Evolutionary conservation across 1,140 invertebrate species (phyloP), one percentile per base, ranked within the genome.

Genomic region (Platyscapa corneri): DNA sequence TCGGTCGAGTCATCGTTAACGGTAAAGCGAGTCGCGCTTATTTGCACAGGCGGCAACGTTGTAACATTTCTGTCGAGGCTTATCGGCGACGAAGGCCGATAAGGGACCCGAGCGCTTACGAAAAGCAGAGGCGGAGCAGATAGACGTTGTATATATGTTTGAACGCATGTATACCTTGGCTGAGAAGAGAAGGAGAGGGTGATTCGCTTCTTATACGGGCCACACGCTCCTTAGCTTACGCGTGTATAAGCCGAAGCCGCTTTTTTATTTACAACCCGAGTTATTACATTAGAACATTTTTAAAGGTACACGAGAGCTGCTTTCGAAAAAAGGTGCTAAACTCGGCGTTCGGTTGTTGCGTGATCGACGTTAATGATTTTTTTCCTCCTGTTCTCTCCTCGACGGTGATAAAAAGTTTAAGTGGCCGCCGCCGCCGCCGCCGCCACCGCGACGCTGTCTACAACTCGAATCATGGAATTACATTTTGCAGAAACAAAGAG

Each of bases 21-120:
- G 53, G 72, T 64, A 75, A 64, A 76, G 46, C 70, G 72, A 74
- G 81, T 56, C 53, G 46, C 72, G 82, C 39, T 76, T 83, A 76
- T 83, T 83, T 83, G 72, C 72, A 76, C 82, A 65, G 49, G 74
- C 82, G 82, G 82, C 82, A 83, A 83, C 82, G 82, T 83, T 83
- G 82, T 83, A 83, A 67, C 74, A 65, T 65, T 77, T 67, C 74
- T 76, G 72, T 60, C 74, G 83, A 30, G 65, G 82, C 76, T 84
- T 84, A 84, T 84, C 83, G 65, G 83, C 74, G 70, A 65, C 82
- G 72, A 83, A 83, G 82, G 83, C 75, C 75, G 83, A 84, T 79
- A 84, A 84, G 83, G 37, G 75, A 18, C n/a, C 30, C 78, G 46
- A 34, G 8, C 75, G 30, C n/a, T 12, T 30, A 77, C 75, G 42